These are phyloP conservation scores for Ammodytes marinus DNA, from an alignment of 2,113 vertebrate species.

Conservation along the genomic window DNA sequence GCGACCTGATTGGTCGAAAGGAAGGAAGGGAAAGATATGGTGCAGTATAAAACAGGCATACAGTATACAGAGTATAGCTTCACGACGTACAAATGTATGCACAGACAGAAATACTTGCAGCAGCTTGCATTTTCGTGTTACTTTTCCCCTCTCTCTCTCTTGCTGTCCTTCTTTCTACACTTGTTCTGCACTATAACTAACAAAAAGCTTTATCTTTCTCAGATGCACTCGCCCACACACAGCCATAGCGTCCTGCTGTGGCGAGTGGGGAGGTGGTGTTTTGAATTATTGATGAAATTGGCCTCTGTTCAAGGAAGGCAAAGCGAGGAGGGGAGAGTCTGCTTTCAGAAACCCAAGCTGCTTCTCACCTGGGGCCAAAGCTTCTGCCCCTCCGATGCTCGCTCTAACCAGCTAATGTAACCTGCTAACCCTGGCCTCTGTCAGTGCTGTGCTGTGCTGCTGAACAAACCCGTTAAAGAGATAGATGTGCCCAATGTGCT, in stretches of 20 bases:
- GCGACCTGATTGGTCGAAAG: slow-evolving; percentile 63
- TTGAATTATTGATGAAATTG: slow-evolving; percentile 86
- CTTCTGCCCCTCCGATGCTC: slow-evolving; percentile 54
- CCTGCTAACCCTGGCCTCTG: slow-evolving; percentile 48
- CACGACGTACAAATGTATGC: slow-evolving; percentile 6
- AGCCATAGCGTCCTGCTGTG: slow-evolving; percentile 58
- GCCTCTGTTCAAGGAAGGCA: slow-evolving; percentile 84
- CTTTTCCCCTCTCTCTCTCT: neutral
- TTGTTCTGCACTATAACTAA: slow-evolving; percentile 44
- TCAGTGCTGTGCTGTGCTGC: slow-evolving; percentile 16
- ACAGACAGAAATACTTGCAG: slow-evolving; percentile 17
- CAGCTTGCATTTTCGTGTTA: slow-evolving; percentile 12
- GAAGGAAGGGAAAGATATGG: slow-evolving; percentile 36
- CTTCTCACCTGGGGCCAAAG: slow-evolving; percentile 72
- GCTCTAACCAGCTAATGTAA: slow-evolving; percentile 59
- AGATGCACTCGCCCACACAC: slow-evolving; percentile 62
- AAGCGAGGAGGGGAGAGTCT: slow-evolving; percentile 77
- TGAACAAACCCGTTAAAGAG: slow-evolving; percentile 16
- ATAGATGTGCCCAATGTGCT: neutral
- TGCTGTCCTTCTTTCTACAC: slow-evolving; percentile 28
- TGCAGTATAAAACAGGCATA: slow-evolving; percentile 12
- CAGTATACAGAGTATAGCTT: neutral
- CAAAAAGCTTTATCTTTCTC: slow-evolving; percentile 70
- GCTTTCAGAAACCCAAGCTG: slow-evolving; percentile 86
- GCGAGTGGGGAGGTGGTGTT: slow-evolving; percentile 77